phyloP scores from a whole-genome alignment of 1,140 invertebrate species.

The Drepana arcuata region DNA sequence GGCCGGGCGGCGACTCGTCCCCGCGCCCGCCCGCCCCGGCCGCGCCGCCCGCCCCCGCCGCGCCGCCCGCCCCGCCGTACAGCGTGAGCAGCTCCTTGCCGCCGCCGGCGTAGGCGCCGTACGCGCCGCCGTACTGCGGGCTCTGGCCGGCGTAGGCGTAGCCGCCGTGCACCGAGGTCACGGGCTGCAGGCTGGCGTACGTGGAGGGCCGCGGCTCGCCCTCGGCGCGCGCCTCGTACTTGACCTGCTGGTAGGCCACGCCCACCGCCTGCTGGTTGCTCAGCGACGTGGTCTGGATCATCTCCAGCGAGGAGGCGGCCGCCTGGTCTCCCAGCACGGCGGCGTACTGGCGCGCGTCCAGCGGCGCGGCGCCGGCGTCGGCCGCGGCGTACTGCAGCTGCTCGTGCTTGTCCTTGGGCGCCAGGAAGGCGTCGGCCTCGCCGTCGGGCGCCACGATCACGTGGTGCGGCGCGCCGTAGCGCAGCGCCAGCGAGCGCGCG shows the following conservation, averaged over 20 bases:
- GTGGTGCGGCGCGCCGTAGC: conserved; percentile 47
- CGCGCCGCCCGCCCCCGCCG: conserved; percentile 16
- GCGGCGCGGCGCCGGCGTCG: conserved; percentile 17
- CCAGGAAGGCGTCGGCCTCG: conserved; percentile 29
- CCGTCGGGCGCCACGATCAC: conserved; percentile 43
- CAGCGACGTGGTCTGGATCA: conserved; percentile 57
- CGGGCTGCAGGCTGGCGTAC: conserved; percentile 66
- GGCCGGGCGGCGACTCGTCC: conserved; percentile 58
- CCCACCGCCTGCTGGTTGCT: conserved; percentile 59
- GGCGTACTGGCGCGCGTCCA: conserved; percentile 39
- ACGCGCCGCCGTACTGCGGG: conserved; percentile 47
- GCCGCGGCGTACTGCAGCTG: conserved; percentile 31
- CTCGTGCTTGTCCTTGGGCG: conserved; percentile 40
- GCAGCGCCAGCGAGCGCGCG: conserved; percentile 31
- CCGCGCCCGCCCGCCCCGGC: conserved; percentile 31
- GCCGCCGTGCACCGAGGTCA: conserved; percentile 50
- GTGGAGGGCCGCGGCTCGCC: conserved; percentile 43
- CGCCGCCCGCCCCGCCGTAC: conserved; percentile 37
- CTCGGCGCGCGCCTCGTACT: conserved; percentile 61
- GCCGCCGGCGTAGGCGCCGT: conserved; percentile 36
- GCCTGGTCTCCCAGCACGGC: conserved; percentile 40
- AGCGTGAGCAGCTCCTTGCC: conserved; percentile 57
- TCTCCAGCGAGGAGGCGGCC: conserved; percentile 47
- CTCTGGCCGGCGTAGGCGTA: conserved; percentile 45
- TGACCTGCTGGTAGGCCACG: conserved; percentile 59